These are phyloP conservation scores for Noctua fimbriata DNA, from an alignment of 2,888 invertebrate genomes.

Conservation along the genomic window DNA sequence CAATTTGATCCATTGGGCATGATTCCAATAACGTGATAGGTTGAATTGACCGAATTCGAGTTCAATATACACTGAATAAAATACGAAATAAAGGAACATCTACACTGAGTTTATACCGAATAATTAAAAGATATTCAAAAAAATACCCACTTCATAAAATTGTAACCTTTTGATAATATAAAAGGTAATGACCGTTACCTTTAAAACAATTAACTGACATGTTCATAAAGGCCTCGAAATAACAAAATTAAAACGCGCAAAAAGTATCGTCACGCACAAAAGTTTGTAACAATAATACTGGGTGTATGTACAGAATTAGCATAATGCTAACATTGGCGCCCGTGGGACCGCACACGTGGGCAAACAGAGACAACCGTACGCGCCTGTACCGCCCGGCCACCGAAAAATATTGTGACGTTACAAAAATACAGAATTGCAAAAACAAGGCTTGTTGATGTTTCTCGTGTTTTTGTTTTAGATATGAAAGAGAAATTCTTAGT, in stretches of 20 bases:
- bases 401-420: conserved; percentile 67
- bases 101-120: conserved; percentile 1
- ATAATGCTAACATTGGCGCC: conserved; percentile 83
- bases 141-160: background rate
- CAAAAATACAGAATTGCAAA: conserved; percentile 65
- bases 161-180: conserved; percentile 20
- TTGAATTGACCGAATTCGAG: conserved; percentile 61
- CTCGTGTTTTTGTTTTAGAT: conserved; percentile 65
- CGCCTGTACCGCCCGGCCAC: conserved; percentile 66
- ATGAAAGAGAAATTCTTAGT: conserved; percentile 57
- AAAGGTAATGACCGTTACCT: conserved; percentile 30
- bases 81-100: conserved; percentile 34
- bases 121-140: conserved; percentile 7
- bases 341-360: conserved; percentile 86
- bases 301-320: conserved; percentile 83
- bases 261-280: conserved; percentile 76
- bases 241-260: conserved; percentile 64
- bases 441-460: conserved; percentile 57
- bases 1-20: conserved; percentile 68
- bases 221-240: conserved; percentile 53
- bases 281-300: conserved; percentile 80
- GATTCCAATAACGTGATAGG: conserved; percentile 65
- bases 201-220: conserved; percentile 53
- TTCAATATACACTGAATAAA: conserved; percentile 57
- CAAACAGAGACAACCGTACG: conserved; percentile 77